A percentile compares a stretch with the other conserved stretches of the same genome.
These are phyloP conservation scores for Aphodius sticticus DNA, from an alignment of 2,888 invertebrate species.

Conservation along the genomic window DNA sequence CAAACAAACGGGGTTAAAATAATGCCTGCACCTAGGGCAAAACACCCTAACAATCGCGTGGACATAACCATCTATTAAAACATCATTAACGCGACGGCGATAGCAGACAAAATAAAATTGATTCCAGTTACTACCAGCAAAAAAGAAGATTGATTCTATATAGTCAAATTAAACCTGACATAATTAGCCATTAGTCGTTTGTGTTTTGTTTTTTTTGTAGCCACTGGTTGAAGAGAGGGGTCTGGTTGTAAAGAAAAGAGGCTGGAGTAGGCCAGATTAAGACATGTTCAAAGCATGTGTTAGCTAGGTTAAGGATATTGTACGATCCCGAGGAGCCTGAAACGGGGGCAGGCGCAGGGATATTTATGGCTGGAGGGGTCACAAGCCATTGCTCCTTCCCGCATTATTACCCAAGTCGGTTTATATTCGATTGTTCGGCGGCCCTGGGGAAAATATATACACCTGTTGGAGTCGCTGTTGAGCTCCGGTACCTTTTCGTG, in stretches of 20 bases:
- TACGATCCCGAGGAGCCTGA: slow-evolving; percentile 54
- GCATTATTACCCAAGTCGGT: slow-evolving; percentile 61
- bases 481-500: neutral
- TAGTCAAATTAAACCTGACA: slow-evolving; percentile 28
- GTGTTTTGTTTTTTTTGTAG: slow-evolving; percentile 5
- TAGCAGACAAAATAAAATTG: neutral
- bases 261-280: slow-evolving; percentile 34
- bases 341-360: slow-evolving; percentile 47
- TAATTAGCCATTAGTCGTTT: slow-evolving; percentile 28
- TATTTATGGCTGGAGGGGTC: slow-evolving; percentile 62
- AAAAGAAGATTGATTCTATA: slow-evolving; percentile 19
- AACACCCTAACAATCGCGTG: neutral
- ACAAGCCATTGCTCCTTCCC: slow-evolving; percentile 62
- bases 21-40: neutral
- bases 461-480: slow-evolving; percentile 58
- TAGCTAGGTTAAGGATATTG: slow-evolving; percentile 37
- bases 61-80: slow-evolving; percentile 42
- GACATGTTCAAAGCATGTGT: slow-evolving; percentile 39
- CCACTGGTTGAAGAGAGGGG: slow-evolving; percentile 15
- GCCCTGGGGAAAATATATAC: slow-evolving; percentile 59
- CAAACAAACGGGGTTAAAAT: slow-evolving; percentile 6
- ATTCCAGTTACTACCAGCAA: neutral
- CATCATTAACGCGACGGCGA: slow-evolving; percentile 33
- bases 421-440: slow-evolving; percentile 59
- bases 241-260: slow-evolving; percentile 24